Evolutionary conservation across 2,113 vertebrate species (phyloP).

Genomic region (Myrmecobius fasciatus): DNA sequence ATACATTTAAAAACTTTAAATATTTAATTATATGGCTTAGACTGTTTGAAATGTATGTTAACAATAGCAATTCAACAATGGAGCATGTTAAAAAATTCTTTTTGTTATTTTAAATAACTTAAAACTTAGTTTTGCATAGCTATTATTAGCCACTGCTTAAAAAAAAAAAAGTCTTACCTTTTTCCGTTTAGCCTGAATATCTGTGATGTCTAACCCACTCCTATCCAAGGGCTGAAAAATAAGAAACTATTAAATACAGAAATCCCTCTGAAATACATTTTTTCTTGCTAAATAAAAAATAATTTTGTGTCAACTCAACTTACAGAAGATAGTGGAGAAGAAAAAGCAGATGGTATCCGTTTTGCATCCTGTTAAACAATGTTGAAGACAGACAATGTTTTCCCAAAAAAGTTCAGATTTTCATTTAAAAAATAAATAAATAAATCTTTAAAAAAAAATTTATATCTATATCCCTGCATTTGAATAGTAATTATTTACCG

Average conservation of each 20-base stretch:
- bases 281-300: constrained; percentile 8
- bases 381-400: constrained; percentile 50
- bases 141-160: neutral
- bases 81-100: neutral
- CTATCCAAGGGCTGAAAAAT: constrained; percentile 88
- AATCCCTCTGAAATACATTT: neutral
- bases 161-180: constrained; percentile 84
- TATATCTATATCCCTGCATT: neutral
- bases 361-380: constrained; percentile 91
- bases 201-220: constrained; percentile 81
- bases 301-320: constrained; percentile 78
- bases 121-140: neutral
- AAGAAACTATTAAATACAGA: constrained; percentile 59
- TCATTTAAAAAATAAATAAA: constrained; percentile 7
- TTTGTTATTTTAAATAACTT: neutral
- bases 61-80: neutral
- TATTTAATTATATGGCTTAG: neutral
- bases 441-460: too few species aligned
- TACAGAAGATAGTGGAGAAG: constrained; percentile 89
- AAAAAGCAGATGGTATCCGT: constrained; percentile 91
- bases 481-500: constrained; percentile 84
- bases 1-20: neutral
- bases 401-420: constrained; percentile 49
- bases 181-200: constrained; percentile 88
- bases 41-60: neutral